phyloP scores from a whole-genome alignment of 2,113 vertebrate genomes.

The Silurus asotus region DNA sequence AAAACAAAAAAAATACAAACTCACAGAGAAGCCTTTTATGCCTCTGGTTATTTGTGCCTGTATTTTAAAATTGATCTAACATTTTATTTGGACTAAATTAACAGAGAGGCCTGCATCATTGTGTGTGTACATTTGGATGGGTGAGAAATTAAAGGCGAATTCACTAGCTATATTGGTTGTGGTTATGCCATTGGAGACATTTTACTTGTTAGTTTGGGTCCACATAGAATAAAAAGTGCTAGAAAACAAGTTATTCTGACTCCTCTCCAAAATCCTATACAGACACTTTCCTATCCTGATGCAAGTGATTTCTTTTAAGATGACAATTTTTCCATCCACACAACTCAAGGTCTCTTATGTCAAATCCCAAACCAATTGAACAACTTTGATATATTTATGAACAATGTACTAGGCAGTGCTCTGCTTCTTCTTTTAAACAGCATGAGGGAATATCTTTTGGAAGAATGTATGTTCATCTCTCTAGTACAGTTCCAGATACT shows the following conservation, averaged over 20 bases:
- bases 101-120: not conserved
- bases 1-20: not conserved
- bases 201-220: not conserved
- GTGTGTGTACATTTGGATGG: not conserved
- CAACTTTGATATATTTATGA: not conserved
- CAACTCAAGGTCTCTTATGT: not conserved
- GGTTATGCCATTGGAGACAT: not conserved
- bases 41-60: slow-evolving; percentile 16
- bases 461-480: not conserved
- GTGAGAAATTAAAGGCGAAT: not conserved
- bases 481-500: not conserved
- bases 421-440: not conserved
- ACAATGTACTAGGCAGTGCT: not conserved
- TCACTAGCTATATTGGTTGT: too few relatives aligned
- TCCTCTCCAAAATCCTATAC: not conserved
- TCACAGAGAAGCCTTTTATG: not conserved
- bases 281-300: not conserved
- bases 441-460: not conserved
- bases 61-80: not conserved
- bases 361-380: not conserved
- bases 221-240: not conserved
- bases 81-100: slow-evolving; percentile 6
- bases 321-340: not conserved
- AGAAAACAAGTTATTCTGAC: not conserved
- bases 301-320: not conserved